phyloP scores from a whole-genome alignment of 2,888 invertebrate species.

The Suillia variegata region DNA sequence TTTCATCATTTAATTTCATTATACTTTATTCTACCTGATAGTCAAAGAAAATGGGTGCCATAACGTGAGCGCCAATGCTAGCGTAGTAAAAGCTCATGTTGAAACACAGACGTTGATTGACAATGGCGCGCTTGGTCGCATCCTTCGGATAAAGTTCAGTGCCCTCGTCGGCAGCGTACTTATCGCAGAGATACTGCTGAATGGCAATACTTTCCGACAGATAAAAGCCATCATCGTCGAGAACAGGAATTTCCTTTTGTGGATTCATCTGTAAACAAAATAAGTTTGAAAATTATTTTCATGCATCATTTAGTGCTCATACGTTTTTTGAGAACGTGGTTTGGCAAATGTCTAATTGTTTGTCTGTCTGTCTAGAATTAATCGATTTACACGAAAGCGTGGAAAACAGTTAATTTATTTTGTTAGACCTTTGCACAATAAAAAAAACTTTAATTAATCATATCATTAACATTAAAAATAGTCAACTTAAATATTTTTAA shows the following conservation, averaged over 20 bases:
- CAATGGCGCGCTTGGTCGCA: slow-evolving; percentile 71
- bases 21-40: too few relatives aligned
- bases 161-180: slow-evolving; percentile 69
- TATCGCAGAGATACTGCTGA: slow-evolving; percentile 74
- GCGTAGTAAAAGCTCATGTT: slow-evolving; percentile 78
- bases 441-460: too few relatives aligned
- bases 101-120: slow-evolving; percentile 81
- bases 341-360: too few relatives aligned
- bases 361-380: too few relatives aligned
- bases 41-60: slow-evolving; percentile 79
- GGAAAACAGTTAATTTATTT: background rate
- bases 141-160: slow-evolving; percentile 76
- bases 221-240: slow-evolving; percentile 79
- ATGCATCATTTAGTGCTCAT: background rate
- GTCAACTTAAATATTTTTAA: background rate
- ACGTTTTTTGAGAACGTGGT: too few relatives aligned
- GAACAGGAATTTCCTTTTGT: slow-evolving; percentile 77
- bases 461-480: background rate
- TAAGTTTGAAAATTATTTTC: background rate
- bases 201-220: slow-evolving; percentile 77
- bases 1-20: too few relatives aligned
- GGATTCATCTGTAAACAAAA: slow-evolving; percentile 70
- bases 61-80: slow-evolving; percentile 63
- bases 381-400: background rate
- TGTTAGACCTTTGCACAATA: too few relatives aligned